A percentile compares a stretch with the other conserved stretches of the same genome.
phyloP scores from a whole-genome alignment of 37 sponge, comb jelly and placozoan genomes.

The Beroe ovata region DNA sequence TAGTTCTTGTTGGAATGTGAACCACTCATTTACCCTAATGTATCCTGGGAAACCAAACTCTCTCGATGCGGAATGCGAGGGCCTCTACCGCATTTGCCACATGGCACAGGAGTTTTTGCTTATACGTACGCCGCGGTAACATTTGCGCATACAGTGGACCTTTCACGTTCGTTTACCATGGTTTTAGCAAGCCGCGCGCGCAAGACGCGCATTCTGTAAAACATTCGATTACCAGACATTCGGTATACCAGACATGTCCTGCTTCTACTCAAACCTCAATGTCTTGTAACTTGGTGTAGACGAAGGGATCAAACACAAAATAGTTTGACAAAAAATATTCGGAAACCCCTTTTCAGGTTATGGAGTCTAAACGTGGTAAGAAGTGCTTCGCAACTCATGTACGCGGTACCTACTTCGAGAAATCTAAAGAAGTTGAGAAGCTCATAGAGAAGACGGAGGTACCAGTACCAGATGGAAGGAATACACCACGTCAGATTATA shows the following conservation, averaged over 20 bases:
- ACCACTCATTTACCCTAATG: too few species aligned
- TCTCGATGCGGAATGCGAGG: too few species aligned
- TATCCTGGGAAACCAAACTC: too few species aligned
- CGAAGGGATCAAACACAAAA: too few species aligned
- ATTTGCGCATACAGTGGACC: not conserved
- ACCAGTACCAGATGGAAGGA: too few species aligned
- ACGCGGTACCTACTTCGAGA: conserved; percentile 71
- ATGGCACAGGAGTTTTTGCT: too few species aligned
- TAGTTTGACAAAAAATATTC: too few species aligned
- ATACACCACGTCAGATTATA: too few species aligned
- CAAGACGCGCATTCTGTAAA: not conserved
- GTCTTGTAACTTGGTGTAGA: not conserved
- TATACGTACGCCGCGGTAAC: not conserved
- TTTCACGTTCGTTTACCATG: conserved; percentile 19
- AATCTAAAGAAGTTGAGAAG: conserved; percentile 68
- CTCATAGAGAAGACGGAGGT: conserved; percentile 75
- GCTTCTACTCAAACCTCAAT: not conserved
- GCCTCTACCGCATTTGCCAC: too few species aligned
- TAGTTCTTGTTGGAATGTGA: not conserved
- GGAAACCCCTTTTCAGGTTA: conserved; percentile 50
- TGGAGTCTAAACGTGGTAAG: conserved; percentile 62
- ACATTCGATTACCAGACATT: too few species aligned
- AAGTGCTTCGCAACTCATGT: conserved; percentile 57
- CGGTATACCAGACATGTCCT: too few species aligned
- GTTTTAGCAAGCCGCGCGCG: conserved; percentile 22